phyloP scores from a whole-genome alignment of 1,140 invertebrate genomes.

The Zaprionus capensis region DNA sequence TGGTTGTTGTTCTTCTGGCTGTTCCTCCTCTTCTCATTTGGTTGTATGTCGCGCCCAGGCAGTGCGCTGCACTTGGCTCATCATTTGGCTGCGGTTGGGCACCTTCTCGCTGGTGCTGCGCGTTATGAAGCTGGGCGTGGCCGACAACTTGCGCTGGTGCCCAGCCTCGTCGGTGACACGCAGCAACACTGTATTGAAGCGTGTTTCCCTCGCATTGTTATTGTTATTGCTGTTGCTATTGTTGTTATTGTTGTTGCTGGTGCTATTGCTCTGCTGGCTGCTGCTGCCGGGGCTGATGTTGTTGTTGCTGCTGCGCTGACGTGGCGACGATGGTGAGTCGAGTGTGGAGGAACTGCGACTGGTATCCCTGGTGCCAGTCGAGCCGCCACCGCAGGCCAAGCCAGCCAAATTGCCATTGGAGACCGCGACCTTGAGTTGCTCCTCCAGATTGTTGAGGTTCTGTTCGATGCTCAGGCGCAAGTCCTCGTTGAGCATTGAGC shows the following conservation, averaged over 20 bases:
- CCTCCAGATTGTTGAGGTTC: conserved; percentile 79
- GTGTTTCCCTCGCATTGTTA: conserved; percentile 57
- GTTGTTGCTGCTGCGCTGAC: conserved; percentile 63
- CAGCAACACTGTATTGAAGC: conserved; percentile 67
- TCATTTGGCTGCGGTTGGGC: conserved; percentile 91
- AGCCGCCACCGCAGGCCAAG: conserved; percentile 67
- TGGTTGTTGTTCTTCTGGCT: background rate
- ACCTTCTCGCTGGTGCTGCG: conserved; percentile 93
- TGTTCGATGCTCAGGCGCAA: conserved; percentile 78
- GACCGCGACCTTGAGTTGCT: conserved; percentile 87
- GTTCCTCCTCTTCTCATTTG: conserved; percentile 86
- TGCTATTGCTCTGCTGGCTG: conserved; percentile 43
- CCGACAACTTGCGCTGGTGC: conserved; percentile 80
- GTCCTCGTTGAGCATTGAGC: conserved; percentile 66
- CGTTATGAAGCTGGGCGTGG: conserved; percentile 87
- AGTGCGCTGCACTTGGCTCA: conserved; percentile 91
- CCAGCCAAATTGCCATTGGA: conserved; percentile 79
- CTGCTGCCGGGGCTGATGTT: conserved; percentile 64
- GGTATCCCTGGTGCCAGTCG: conserved; percentile 67
- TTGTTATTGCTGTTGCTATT: conserved; percentile 46
- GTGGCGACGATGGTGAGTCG: conserved; percentile 75
- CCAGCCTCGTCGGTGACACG: conserved; percentile 82
- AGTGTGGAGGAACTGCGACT: conserved; percentile 77
- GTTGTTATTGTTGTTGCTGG: conserved; percentile 37
- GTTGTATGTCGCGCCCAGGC: conserved; percentile 94